These are phyloP conservation scores for human (Homo sapiens) DNA, from an alignment of 2,113 vertebrate species.

Conservation along the genomic window GRCh38 chr2:107133501-107134000, in stretches of 20 bases:
- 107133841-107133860: neutral
- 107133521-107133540: neutral
- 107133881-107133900: neutral
- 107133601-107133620: neutral
- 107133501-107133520: no score
- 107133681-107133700: no score
- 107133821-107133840: neutral
- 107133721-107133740: neutral
- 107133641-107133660: accelerated
- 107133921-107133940: neutral
- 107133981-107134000: neutral
- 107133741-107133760: neutral
- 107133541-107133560: neutral
- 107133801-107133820: neutral
- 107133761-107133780: neutral
- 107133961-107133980: neutral
- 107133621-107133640: neutral
- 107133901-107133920: neutral
- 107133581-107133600: no score
- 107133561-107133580: neutral
- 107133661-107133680: no score
- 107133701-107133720: neutral
- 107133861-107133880: neutral
- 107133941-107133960: neutral
- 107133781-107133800: no score